Base-by-base conservation (phyloP, 2,888 invertebrate species). In the Dryobotodes eremita region DNA sequence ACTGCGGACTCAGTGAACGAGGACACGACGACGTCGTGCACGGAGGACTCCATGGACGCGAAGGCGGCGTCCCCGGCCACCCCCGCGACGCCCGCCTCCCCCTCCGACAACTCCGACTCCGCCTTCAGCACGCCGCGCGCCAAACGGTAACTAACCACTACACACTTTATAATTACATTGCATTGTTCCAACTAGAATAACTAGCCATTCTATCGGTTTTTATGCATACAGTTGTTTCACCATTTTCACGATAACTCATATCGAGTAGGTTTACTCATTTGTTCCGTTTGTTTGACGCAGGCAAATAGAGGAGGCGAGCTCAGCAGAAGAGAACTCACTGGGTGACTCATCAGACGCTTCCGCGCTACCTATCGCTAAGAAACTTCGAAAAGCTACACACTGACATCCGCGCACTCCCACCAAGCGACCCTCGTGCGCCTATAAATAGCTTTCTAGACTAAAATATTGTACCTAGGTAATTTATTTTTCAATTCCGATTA, bases 31-130 rank as follows among this genome's bases (percentile, higher is more conserved):
- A 98, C 98, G 82, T 98, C 98, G 46, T 98, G 98, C 95, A 98
- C 98, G 78, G 98, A 98, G 93, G 98, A 98, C 94, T 98, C 98
- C 68, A 94, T 98, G 94, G 98, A 98, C 94, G 98, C 98, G 48
- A 97, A 97, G 83, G 92, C 94, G 36, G 92, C 94, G 75, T 98
- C 96, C 3, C 92, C 94, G 62, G 91, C 93, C 79, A 93, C 94
- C 20, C 93, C 97, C 90, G 92, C 97, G 91, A 94, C 95, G 68
- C 95, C 96, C 82, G 95, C 95, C 78, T 95, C 96, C 1, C 96
- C 96, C 90, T 95, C 96, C 79, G 96, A 96, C 90, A 96, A 96
- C 94, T 96, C 96, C 10, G 97, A 97, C 90, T 96, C 96, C 79
- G 96, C 96, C 87, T 92, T 95, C 89, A 96, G 96, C 92, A 97